Evolutionary conservation across 2,888 invertebrate species (phyloP).

Genomic region (Diabrotica balteata): DNA sequence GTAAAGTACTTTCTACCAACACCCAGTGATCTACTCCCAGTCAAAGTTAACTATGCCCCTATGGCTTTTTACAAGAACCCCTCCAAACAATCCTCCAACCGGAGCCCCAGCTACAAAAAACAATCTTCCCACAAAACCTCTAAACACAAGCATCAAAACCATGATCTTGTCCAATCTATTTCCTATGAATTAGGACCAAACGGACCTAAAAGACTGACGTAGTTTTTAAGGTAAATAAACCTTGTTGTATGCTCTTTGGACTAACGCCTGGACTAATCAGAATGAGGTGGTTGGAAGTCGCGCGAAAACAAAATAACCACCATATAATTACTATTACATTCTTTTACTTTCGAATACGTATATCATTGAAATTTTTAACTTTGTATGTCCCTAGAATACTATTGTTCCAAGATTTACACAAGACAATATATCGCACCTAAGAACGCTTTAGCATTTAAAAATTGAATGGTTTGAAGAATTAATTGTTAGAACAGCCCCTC

Average conservation of each 20-base stretch:
- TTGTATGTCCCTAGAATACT: no score
- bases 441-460: no score
- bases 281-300: not conserved
- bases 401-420: no score
- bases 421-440: no score
- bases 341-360: no score
- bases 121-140: not conserved
- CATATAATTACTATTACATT: no score
- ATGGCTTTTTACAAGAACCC: not conserved
- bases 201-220: constrained; percentile 55
- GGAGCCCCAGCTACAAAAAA: no score
- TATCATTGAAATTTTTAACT: no score
- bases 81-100: not conserved
- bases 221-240: constrained; percentile 31
- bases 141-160: constrained; percentile 23
- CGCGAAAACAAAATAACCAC: no score
- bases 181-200: constrained; percentile 53
- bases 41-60: not conserved
- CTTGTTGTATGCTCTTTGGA: not conserved
- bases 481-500: no score
- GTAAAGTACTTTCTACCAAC: not conserved
- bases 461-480: no score
- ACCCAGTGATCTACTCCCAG: not conserved
- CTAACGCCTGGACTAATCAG: constrained; percentile 10
- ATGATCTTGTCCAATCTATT: constrained; percentile 50